Conservation (phyloP, 2,113 vertebrate species). For the Bubo bubo region DNA sequence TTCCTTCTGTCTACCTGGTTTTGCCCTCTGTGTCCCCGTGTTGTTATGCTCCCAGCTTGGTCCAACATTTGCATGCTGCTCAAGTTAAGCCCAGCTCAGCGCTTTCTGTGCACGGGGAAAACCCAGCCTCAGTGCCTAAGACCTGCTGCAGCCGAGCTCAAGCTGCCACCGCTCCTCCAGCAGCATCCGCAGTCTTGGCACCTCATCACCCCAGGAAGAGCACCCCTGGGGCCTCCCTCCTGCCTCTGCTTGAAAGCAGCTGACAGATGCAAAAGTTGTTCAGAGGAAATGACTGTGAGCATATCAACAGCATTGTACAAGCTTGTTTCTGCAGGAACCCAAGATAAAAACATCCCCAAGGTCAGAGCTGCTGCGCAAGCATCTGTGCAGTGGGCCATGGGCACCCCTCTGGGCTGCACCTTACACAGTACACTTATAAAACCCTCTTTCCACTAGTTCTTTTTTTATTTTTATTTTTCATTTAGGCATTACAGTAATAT, state of each 20-base stretch:
- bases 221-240: rapidly evolving
- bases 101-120: background rate
- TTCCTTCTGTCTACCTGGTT: background rate
- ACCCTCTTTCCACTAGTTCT: background rate
- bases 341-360: background rate
- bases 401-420: background rate
- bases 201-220: background rate
- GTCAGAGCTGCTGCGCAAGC: too few relatives aligned
- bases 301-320: rapidly evolving
- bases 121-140: background rate
- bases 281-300: background rate
- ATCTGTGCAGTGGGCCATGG: rapidly evolving
- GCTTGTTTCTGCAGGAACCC: background rate
- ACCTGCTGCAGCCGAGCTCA: background rate
- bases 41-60: background rate
- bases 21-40: background rate
- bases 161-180: background rate
- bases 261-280: background rate
- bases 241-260: background rate
- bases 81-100: background rate
- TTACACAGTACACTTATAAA: rapidly evolving
- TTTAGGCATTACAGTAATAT: background rate
- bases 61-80: background rate
- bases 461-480: background rate
- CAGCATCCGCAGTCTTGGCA: rapidly evolving